Percentiles rank a stretch among this genome's conserved stretches.
Evolutionary conservation across 2,888 invertebrate species (phyloP).

Genomic region (Altica lythri): DNA sequence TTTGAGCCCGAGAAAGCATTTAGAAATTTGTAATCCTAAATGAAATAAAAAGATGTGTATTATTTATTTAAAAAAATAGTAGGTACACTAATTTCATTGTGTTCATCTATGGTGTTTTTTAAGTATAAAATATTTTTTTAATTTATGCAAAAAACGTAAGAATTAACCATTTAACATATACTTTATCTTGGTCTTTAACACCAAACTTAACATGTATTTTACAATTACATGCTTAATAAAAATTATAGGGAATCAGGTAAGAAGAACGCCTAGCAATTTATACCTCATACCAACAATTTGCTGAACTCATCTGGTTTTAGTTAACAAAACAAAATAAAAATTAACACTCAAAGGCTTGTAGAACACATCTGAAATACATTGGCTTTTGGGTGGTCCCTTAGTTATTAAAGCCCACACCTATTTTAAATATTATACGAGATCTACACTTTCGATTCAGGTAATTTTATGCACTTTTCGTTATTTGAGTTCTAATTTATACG

Average conservation of each 20-base stretch:
- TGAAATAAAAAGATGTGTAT: too few relatives aligned
- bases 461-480: conserved; percentile 32
- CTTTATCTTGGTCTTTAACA: conserved; percentile 13
- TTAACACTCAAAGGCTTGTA: conserved; percentile 23
- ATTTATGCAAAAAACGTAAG: too few relatives aligned
- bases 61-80: too few relatives aligned
- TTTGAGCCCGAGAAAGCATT: too few relatives aligned
- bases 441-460: conserved; percentile 26
- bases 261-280: conserved; percentile 18
- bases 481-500: conserved; percentile 22
- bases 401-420: conserved; percentile 29
- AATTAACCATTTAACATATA: too few relatives aligned
- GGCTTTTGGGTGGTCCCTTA: conserved; percentile 29
- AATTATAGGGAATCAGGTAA: conserved; percentile 18
- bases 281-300: conserved; percentile 17
- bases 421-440: conserved; percentile 30
- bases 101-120: too few relatives aligned
- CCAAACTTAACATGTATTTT: conserved; percentile 12
- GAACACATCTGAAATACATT: conserved; percentile 28
- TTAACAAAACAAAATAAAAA: conserved; percentile 22
- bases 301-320: conserved; percentile 23
- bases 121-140: too few relatives aligned
- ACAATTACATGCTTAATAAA: conserved; percentile 17
- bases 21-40: too few relatives aligned
- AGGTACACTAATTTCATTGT: too few relatives aligned